Conservation (phyloP, 2,888 invertebrate genomes). For the Caenorhabditis sinica region DNA sequence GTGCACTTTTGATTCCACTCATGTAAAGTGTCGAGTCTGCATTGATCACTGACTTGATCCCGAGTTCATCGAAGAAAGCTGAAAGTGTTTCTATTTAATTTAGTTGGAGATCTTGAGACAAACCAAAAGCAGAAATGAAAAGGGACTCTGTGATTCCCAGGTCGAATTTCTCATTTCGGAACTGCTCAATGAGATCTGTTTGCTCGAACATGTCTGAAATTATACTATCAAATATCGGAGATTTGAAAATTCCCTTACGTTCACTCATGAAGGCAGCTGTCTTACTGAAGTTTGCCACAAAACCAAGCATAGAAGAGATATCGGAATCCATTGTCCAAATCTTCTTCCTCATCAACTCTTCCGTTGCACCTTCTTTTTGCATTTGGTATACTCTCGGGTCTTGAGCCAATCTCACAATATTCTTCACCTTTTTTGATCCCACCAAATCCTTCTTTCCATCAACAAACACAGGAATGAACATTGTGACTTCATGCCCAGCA, state of each 20-base stretch:
- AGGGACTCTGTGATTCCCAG: slow-evolving; percentile 52
- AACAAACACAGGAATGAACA: slow-evolving; percentile 52
- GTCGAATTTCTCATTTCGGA: slow-evolving; percentile 55
- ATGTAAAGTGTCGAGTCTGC: slow-evolving; percentile 51
- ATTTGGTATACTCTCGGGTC: slow-evolving; percentile 44
- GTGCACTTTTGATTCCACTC: slow-evolving; percentile 38
- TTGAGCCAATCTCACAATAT: slow-evolving; percentile 44
- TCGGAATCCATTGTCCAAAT: slow-evolving; percentile 50
- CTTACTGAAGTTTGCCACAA: slow-evolving; percentile 45
- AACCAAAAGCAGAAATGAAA: slow-evolving; percentile 44
- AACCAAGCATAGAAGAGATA: slow-evolving; percentile 26
- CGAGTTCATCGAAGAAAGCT: slow-evolving; percentile 58
- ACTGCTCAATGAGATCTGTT: slow-evolving; percentile 26
- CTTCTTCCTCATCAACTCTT: slow-evolving; percentile 35
- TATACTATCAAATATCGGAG: too few species aligned
- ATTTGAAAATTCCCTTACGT: too few species aligned
- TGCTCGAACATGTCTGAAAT: slow-evolving; percentile 47
- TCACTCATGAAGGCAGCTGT: slow-evolving; percentile 8
- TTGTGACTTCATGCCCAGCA: slow-evolving; percentile 68
- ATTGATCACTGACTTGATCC: slow-evolving; percentile 43
- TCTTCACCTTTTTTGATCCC: slow-evolving; percentile 60
- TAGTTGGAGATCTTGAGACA: neutral
- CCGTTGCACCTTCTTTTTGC: slow-evolving; percentile 15
- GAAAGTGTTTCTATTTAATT: neutral
- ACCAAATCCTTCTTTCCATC: slow-evolving; percentile 44